A percentile compares a stretch with the other conserved stretches of the same genome.
These are phyloP conservation scores for Lepidostoma basale DNA, from an alignment of 1,140 invertebrate genomes.

Conservation along the genomic window DNA sequence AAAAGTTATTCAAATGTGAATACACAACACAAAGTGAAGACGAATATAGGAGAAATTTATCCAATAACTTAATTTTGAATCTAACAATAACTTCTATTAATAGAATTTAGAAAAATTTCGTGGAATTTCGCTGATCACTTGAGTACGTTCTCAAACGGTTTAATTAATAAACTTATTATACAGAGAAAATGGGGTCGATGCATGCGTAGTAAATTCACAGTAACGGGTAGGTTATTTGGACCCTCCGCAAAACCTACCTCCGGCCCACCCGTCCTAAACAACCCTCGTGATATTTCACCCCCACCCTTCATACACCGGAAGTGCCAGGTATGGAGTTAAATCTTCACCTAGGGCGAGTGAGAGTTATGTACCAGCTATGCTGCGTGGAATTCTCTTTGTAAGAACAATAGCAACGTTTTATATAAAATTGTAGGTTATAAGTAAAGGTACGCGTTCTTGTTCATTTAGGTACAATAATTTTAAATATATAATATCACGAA, in stretches of 20 bases:
- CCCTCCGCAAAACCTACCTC: slow-evolving; percentile 8
- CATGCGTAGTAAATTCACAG: slow-evolving; percentile 32
- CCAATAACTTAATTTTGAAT: too few species aligned
- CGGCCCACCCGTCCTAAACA: not conserved
- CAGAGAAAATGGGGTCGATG: slow-evolving; percentile 19
- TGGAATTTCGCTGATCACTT: too few species aligned
- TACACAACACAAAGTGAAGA: too few species aligned
- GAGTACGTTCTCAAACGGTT: too few species aligned
- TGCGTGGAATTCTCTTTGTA: not conserved
- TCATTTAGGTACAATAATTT: not conserved
- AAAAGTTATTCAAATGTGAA: too few species aligned
- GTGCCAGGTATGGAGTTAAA: not conserved
- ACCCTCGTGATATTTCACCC: not conserved
- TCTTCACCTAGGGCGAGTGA: not conserved
- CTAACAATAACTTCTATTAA: too few species aligned
- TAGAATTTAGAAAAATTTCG: too few species aligned
- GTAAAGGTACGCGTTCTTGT: not conserved
- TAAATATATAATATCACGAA: not conserved
- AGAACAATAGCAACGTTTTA: not conserved
- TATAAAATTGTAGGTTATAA: not conserved
- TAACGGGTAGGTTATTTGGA: slow-evolving; percentile 1
- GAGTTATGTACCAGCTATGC: not conserved
- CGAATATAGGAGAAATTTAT: too few species aligned
- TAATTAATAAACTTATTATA: too few species aligned
- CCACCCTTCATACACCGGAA: slow-evolving; percentile 1